Evolutionary conservation across 2,888 invertebrate genomes (phyloP).

Genomic region (Prostheceraeus crozeri): DNA sequence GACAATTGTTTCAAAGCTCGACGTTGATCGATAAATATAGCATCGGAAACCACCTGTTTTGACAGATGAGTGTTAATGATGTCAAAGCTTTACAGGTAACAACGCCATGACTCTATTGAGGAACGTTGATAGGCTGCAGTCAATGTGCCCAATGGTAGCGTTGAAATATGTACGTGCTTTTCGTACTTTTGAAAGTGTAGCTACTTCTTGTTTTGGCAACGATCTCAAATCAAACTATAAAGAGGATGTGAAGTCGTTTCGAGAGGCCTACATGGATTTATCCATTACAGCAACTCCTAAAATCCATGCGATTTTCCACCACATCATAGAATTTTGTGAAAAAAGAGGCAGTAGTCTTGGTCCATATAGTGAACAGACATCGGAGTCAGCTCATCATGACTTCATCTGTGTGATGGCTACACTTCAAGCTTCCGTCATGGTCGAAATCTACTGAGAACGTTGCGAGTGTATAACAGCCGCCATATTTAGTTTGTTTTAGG

Average conservation of each 20-base stretch:
- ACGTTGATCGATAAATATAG: too few species aligned
- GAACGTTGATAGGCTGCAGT: too few species aligned
- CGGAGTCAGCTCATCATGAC: background rate
- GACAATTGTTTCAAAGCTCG: too few species aligned
- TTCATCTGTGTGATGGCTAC: too few species aligned
- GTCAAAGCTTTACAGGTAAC: too few species aligned
- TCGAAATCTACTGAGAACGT: too few species aligned
- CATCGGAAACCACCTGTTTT: too few species aligned
- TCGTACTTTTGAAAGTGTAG: background rate
- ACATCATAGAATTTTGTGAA: constrained; percentile 2
- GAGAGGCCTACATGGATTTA: background rate
- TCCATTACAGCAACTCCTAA: constrained; percentile 4
- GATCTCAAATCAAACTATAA: background rate
- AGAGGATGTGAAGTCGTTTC: background rate
- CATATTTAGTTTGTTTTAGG: too few species aligned
- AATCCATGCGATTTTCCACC: constrained; percentile 21
- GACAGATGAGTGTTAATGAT: too few species aligned
- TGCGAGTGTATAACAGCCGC: too few species aligned
- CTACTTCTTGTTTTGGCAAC: constrained; percentile 1
- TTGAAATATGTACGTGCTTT: constrained; percentile 2
- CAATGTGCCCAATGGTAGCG: background rate
- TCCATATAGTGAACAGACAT: constrained; percentile 7
- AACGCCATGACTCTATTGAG: too few species aligned
- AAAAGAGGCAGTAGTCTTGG: constrained; percentile 1
- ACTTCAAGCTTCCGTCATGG: too few species aligned